Conservation (phyloP, 1,140 invertebrate species). For the Cepaea nemoralis region DNA sequence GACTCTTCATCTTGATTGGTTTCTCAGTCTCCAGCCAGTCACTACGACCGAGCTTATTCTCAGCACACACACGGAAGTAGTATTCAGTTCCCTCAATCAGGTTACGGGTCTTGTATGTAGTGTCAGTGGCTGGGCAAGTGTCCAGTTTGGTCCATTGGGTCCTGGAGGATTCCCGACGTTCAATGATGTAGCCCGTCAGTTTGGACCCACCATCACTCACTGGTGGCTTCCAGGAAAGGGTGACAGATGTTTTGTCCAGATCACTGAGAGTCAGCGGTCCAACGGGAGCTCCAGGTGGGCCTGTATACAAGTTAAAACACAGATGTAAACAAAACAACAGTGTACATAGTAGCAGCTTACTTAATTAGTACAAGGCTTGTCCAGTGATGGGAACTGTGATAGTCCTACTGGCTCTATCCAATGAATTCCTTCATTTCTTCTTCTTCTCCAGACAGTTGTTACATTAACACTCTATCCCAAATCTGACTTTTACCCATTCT, state of each 20-base stretch:
- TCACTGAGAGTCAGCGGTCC: slow-evolving; percentile 83
- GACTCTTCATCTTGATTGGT: slow-evolving; percentile 91
- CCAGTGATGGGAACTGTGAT: too few species aligned
- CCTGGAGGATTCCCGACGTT: slow-evolving; percentile 79
- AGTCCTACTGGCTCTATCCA: too few species aligned
- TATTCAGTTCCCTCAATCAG: slow-evolving; percentile 75
- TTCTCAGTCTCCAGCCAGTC: slow-evolving; percentile 89
- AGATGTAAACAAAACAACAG: too few species aligned
- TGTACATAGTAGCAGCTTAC: too few species aligned
- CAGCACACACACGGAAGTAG: slow-evolving; percentile 91
- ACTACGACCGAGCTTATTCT: slow-evolving; percentile 96
- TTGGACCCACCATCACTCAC: slow-evolving; percentile 88
- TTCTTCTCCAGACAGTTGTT: too few species aligned
- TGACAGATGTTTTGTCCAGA: slow-evolving; percentile 93
- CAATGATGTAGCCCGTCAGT: slow-evolving; percentile 93
- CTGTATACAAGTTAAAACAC: too few species aligned
- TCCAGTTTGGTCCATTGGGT: slow-evolving; percentile 73
- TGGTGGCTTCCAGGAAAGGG: slow-evolving; percentile 87
- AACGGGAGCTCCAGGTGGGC: slow-evolving; percentile 55
- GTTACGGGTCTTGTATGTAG: slow-evolving; percentile 43
- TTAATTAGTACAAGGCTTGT: too few species aligned
- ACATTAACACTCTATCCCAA: too few species aligned
- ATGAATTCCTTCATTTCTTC: too few species aligned
- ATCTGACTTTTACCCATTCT: too few species aligned
- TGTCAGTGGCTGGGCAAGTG: slow-evolving; percentile 43